These are phyloP conservation scores for Platysteira castanea DNA, from an alignment of 2,113 vertebrate species.

Conservation along the genomic window DNA sequence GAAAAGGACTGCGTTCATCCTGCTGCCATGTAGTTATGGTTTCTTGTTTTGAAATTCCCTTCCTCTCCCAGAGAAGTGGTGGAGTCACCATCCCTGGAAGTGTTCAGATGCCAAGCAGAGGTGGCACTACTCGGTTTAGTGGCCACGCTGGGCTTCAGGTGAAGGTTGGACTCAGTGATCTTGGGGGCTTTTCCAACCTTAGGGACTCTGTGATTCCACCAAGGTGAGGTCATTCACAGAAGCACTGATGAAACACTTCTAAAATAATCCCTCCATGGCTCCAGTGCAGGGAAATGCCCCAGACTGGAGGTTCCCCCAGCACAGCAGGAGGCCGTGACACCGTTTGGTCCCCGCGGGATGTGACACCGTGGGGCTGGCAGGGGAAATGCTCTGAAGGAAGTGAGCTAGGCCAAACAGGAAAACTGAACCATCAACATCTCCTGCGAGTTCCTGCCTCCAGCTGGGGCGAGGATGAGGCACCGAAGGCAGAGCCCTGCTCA, in stretches of 20 bases:
- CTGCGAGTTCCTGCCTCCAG: background rate
- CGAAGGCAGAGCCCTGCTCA: background rate
- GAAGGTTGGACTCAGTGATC: background rate
- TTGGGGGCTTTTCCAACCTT: background rate
- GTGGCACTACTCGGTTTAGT: background rate
- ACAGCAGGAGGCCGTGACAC: background rate
- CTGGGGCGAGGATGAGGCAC: background rate
- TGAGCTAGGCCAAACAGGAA: slow-evolving; percentile 5
- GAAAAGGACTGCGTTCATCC: background rate
- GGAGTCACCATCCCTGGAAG: background rate
- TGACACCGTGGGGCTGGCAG: background rate
- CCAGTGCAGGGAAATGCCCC: background rate
- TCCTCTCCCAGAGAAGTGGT: background rate
- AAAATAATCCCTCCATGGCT: background rate
- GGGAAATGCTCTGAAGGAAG: background rate
- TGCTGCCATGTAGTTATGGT: background rate
- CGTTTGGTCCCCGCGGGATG: fast-evolving
- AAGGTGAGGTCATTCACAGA: background rate
- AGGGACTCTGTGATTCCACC: background rate
- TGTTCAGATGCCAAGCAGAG: background rate
- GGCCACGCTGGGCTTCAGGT: background rate
- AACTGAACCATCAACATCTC: background rate
- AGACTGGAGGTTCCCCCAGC: background rate
- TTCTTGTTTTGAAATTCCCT: background rate
- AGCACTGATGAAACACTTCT: background rate